phyloP scores from a whole-genome alignment of 2,888 invertebrate species.

The Nipponacmea schrenckii region DNA sequence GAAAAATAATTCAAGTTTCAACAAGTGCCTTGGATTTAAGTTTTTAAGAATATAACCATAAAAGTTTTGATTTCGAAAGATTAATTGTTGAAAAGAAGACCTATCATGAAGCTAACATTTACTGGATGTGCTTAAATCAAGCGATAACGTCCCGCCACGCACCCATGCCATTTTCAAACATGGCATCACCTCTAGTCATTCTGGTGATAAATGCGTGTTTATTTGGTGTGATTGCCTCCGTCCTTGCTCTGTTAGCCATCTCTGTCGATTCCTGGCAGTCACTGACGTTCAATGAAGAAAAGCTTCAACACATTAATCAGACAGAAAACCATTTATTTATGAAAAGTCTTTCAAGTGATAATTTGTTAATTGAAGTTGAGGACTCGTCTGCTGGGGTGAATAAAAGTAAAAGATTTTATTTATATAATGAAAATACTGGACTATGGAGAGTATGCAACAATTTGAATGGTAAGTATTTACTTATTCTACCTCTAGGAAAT shows the following conservation, averaged over 20 bases:
- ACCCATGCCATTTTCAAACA: background rate
- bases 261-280: conserved; percentile 31
- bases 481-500: no score
- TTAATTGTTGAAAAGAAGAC: no score
- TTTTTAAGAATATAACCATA: no score
- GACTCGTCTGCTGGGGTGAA: conserved; percentile 23
- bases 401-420: conserved; percentile 24
- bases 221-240: conserved; percentile 37
- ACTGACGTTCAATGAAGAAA: conserved; percentile 24
- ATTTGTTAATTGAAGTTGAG: conserved; percentile 27
- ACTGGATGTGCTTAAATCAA: no score
- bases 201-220: conserved; percentile 38
- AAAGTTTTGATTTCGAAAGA: no score
- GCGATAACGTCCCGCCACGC: no score
- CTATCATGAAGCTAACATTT: no score
- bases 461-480: conserved; percentile 35
- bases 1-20: no score
- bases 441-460: conserved; percentile 42
- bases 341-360: conserved; percentile 24
- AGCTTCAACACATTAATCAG: conserved; percentile 24
- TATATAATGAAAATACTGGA: conserved; percentile 35
- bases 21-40: no score
- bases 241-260: conserved; percentile 42
- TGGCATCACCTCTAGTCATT: conserved; percentile 45
- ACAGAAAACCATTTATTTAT: conserved; percentile 24